Evolutionary conservation across 2,888 invertebrate genomes (phyloP), one percentile per base, ranked within the genome.

Genomic region (Schizotus pectinicornis): DNA sequence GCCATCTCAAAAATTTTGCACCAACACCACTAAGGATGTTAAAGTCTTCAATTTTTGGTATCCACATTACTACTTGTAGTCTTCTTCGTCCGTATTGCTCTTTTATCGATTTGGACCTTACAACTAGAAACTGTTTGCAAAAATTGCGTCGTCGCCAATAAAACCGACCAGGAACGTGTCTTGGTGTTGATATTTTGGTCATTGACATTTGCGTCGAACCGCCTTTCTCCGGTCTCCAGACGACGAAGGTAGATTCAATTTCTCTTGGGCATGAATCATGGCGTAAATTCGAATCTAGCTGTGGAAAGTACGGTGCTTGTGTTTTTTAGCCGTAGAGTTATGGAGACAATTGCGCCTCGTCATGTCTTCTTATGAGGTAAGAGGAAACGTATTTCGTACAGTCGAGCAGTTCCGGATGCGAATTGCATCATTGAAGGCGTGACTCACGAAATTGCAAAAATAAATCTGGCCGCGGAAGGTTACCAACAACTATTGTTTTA

Each of bases 351-450:
- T 22, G 22, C 22, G 30, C 42, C 1, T 32, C 9, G 6, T 42
- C 33, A 32, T 43, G 31, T 43, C 37, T 49, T 39, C 9, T 45
- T 48, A 48, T 51, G 49, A 56, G 46, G 54, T 41, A 48, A 56
- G 42, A 56, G 57, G 57, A 58, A 58, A 53, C 43, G 43, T 43
- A 56, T 53, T 53, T 59, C 31, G 47, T 34, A 62, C 59, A 56
- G 54, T 59, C 54, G 49, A 62, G 61, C 56, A 66, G 63, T 63
- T 63, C 64, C 63, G 65, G 65, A 63, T 61, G 56, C 56, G 59
- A 52, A 66, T 67, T 67, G 62, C 67, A 64, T 64, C 67, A 67
- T 58, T 54, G 52, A 12, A 43, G 60, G 54, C 39, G 47, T 59
- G 56, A 56, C 32, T 56, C 56, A 56, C 33, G 41, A 51, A 52